These are phyloP conservation scores for Acromyrmex charruanus DNA, from an alignment of 1,140 invertebrate genomes.

Conservation along the genomic window DNA sequence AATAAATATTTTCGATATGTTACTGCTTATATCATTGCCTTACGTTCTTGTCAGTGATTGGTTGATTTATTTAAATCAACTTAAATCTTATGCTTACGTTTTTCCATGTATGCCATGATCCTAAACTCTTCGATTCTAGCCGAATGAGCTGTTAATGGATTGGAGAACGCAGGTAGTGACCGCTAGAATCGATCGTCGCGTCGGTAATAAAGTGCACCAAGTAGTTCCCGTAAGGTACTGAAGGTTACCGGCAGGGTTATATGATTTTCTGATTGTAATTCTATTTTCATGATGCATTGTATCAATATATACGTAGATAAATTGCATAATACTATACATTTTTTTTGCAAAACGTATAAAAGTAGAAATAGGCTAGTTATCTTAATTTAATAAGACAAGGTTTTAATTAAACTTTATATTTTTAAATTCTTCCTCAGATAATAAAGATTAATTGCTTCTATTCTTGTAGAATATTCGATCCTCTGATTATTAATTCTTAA, in stretches of 20 bases:
- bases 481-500: neutral
- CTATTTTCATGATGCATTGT: neutral
- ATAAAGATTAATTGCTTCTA: slow-evolving; percentile 5
- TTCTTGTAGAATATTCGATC: neutral
- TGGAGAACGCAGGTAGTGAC: slow-evolving; percentile 44
- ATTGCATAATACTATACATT: neutral
- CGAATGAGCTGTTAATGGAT: slow-evolving; percentile 20
- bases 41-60: no score
- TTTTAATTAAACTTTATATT: neutral
- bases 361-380: neutral
- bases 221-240: slow-evolving; percentile 66
- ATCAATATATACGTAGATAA: neutral
- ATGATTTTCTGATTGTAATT: slow-evolving; percentile 35
- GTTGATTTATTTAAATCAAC: no score
- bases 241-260: slow-evolving; percentile 81
- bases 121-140: slow-evolving; percentile 7
- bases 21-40: no score
- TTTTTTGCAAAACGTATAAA: neutral
- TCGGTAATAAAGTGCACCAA: slow-evolving; percentile 83
- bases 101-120: no score
- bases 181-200: slow-evolving; percentile 79
- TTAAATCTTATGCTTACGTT: no score
- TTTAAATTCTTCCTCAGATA: neutral
- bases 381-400: neutral
- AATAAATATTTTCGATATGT: no score